Conservation (phyloP, 2,113 vertebrate species). For the Gila orcuttii region DNA sequence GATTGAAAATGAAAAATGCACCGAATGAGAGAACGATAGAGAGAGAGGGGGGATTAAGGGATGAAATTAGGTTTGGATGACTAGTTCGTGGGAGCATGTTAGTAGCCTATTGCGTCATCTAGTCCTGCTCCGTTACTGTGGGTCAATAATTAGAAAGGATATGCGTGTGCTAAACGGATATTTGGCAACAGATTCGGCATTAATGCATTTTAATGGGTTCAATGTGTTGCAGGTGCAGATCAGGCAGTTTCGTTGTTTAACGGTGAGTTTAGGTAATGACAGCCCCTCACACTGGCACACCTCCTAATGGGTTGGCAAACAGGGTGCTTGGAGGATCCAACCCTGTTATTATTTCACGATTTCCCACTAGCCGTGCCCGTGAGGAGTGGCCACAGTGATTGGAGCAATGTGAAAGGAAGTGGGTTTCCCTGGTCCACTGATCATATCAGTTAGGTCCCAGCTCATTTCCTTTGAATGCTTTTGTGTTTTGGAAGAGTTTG, state of each 20-base stretch:
- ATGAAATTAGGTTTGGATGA: conserved; percentile 26
- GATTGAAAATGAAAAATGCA: conserved; percentile 44
- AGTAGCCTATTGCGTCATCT: background rate
- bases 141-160: background rate
- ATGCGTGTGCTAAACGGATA: background rate
- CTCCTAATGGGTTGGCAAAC: conserved; percentile 32
- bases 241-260: conserved; percentile 2
- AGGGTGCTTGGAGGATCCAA: background rate
- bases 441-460: conserved; percentile 42
- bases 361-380: background rate
- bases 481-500: conserved; percentile 37
- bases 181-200: background rate
- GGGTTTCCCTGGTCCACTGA: conserved; percentile 48
- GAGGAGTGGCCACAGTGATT: conserved; percentile 18
- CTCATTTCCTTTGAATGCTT: conserved; percentile 49
- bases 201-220: conserved; percentile 3
- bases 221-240: conserved; percentile 24
- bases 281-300: conserved; percentile 16
- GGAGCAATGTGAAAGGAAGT: conserved; percentile 46
- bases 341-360: conserved; percentile 24
- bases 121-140: background rate
- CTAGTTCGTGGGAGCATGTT: background rate
- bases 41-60: background rate
- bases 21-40: conserved; percentile 8
- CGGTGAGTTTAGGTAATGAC: conserved; percentile 10